A percentile compares a stretch with the other conserved stretches of the same genome.
phyloP scores from a whole-genome alignment of 2,888 invertebrate species.

The Caenorhabditis panamensis region DNA sequence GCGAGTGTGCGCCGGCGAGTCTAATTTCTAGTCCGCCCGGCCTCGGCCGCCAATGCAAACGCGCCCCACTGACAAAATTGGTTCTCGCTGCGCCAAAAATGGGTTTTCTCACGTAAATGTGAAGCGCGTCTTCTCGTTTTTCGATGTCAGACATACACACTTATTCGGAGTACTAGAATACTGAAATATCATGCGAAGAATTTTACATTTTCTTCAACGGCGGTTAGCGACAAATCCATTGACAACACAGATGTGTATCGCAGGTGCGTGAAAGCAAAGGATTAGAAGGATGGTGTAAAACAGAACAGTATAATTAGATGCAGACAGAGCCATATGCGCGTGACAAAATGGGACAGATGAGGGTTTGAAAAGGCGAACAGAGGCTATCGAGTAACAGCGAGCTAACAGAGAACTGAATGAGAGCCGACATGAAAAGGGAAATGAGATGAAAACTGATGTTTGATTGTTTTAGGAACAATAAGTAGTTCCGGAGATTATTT shows the following conservation, averaged over 20 bases:
- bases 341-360: no score
- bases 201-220: slow-evolving; percentile 31
- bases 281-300: not conserved
- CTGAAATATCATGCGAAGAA: not conserved
- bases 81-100: not conserved
- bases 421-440: no score
- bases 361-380: not conserved
- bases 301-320: no score
- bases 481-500: slow-evolving; percentile 51
- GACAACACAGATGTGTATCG: slow-evolving; percentile 52
- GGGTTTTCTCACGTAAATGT: slow-evolving; percentile 26
- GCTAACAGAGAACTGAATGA: no score
- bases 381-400: no score
- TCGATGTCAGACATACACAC: not conserved
- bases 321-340: no score
- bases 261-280: slow-evolving; percentile 28
- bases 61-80: slow-evolving; percentile 13
- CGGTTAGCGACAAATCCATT: slow-evolving; percentile 42
- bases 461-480: slow-evolving; percentile 42
- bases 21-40: slow-evolving; percentile 6
- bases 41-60: slow-evolving; percentile 4
- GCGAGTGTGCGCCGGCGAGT: not conserved
- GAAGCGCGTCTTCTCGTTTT: not conserved
- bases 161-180: slow-evolving; percentile 6
- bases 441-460: not conserved